Conservation (phyloP, 2,113 vertebrate genomes). For the Aplodontia rufa region DNA sequence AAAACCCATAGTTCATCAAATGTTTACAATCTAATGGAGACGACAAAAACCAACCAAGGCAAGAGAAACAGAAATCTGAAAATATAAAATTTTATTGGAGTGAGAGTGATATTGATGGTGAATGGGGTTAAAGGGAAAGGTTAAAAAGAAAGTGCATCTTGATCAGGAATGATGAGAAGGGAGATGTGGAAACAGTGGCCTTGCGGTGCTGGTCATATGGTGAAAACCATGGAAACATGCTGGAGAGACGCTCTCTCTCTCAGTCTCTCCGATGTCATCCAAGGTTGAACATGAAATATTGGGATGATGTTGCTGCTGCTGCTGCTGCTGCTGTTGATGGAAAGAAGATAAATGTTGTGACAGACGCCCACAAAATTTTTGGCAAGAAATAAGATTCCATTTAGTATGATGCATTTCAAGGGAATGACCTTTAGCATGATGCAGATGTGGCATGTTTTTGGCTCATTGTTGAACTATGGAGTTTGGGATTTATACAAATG, state of each 20-base stretch:
- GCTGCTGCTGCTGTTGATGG: constrained; percentile 60
- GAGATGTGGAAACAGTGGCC: not conserved
- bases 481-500: constrained; percentile 46
- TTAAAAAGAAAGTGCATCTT: constrained; percentile 40
- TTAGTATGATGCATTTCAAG: constrained; percentile 70
- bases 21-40: constrained; percentile 18
- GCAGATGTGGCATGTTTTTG: constrained; percentile 69
- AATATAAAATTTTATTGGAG: constrained; percentile 4
- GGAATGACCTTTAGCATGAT: constrained; percentile 57
- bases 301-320: not conserved
- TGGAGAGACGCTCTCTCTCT: no score
- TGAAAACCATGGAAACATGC: not conserved
- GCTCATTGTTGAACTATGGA: constrained; percentile 41
- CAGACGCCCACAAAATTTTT: constrained; percentile 69
- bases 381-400: constrained; percentile 74
- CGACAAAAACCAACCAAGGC: not conserved
- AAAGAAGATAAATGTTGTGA: constrained; percentile 67
- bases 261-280: constrained; percentile 55
- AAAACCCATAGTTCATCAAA: constrained; percentile 4
- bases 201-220: not conserved
- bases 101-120: not conserved
- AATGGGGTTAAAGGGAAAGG: not conserved
- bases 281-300: constrained; percentile 58
- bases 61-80: constrained; percentile 1
- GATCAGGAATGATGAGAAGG: not conserved